Base-by-base conservation (phyloP, 2,113 vertebrate species). In the Pelvicachromis taeniatus region DNA sequence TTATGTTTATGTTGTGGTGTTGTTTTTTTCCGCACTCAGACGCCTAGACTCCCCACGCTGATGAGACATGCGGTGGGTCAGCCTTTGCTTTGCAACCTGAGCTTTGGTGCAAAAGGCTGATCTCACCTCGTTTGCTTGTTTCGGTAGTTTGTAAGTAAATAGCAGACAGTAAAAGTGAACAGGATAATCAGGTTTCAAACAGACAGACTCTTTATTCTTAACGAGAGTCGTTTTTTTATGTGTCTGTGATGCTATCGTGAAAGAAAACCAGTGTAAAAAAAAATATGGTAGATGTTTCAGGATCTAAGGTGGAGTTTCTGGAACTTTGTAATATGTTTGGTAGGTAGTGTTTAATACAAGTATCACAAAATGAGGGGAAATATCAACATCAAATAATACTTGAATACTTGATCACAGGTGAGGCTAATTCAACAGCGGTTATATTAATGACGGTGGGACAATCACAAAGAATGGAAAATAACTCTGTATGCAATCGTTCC, bases 1-100 rank as follows among this genome's bases (percentile, higher is more conserved):
- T 91, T 93, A 53, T 93, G 85, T 93, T 93, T 89, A 92, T 88
- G 63, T 80, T 89, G 87, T 26, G 77, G 89, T 88, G 61, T 78
- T 26, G 53, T 79, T 87, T 77, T 84, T 82, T 88, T 85, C 80
- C 79, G 50, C 77, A 70, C 86, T 73, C 21, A 87, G 80, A 87
- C 84, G 85, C 85, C 55, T 70, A 85, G 86, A 85, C 92, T 93
- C 89, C 85, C 81, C 81, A 88, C n/a, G 12, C 75, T 61, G 85
- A 92, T 87, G 85, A 83, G 78, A 83, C 75, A 63, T 86, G 84
- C 23, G 33, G 85, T 81, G 78, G 78, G 82, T 85, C 63, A 89
- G 83, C 77, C 33, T 79, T 63, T 84, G 82, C 80, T 85, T 68
- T 85, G 68, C 58, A 90, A 89, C 81, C 78, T 82, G 85, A 89